Percentiles rank a stretch among this genome's conserved stretches.
Conservation (phyloP, 1,140 invertebrate genomes). For the Neelides sp. region DNA sequence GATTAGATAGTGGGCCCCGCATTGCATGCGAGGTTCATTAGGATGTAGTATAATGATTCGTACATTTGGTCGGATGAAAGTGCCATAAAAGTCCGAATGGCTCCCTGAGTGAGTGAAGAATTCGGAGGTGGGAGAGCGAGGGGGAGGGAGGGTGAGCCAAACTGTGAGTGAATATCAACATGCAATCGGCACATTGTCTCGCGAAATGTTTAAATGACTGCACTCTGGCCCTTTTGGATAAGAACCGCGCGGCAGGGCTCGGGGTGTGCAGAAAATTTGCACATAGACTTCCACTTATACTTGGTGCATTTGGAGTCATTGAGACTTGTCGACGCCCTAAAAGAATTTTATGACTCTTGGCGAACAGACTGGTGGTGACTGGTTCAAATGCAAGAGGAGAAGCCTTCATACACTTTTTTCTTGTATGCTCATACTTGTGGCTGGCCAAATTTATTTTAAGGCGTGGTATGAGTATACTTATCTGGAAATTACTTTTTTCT, state of each 20-base stretch:
- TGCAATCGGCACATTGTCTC: slow-evolving; percentile 23
- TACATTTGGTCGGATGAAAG: slow-evolving; percentile 13
- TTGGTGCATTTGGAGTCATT: slow-evolving; percentile 18
- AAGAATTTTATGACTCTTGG: slow-evolving; percentile 17
- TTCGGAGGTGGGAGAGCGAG: slow-evolving; percentile 1
- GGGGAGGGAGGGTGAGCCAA: slow-evolving; percentile 6
- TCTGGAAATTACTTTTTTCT: too few relatives aligned
- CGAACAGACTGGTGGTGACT: too few relatives aligned
- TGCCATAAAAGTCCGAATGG: slow-evolving; percentile 10
- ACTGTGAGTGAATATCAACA: slow-evolving; percentile 20
- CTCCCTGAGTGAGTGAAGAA: slow-evolving; percentile 6
- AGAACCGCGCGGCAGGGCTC: too few relatives aligned
- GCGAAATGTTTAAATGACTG: too few relatives aligned
- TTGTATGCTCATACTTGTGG: too few relatives aligned
- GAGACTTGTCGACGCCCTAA: slow-evolving; percentile 24
- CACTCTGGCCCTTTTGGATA: too few relatives aligned
- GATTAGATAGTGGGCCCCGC: too few relatives aligned
- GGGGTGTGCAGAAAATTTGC: slow-evolving; percentile 16
- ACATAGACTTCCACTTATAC: slow-evolving; percentile 6
- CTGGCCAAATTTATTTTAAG: too few relatives aligned
- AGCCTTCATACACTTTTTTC: too few relatives aligned
- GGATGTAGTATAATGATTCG: slow-evolving; percentile 10
- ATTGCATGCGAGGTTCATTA: slow-evolving; percentile 11
- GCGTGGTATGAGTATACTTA: too few relatives aligned
- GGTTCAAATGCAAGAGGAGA: too few relatives aligned